Base-by-base conservation (phyloP, 2,113 vertebrate genomes). In the Protomyctophum bolini region DNA sequence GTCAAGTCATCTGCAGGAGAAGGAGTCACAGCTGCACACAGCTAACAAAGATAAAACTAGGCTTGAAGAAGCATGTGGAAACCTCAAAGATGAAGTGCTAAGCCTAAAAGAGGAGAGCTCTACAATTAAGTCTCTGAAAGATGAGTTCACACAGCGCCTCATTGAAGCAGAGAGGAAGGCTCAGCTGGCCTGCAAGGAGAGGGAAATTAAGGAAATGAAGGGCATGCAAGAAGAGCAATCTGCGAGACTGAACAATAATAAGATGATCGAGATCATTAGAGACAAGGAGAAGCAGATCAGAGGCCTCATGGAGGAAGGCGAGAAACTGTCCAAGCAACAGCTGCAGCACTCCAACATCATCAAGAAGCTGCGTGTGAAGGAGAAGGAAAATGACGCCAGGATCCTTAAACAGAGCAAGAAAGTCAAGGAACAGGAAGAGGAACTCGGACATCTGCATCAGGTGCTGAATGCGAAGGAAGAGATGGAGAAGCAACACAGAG, bases 261-360 rank as follows among this genome's bases (percentile, higher is more conserved):
- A 98, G 88, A 98, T 96, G 8, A 79, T 96, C 58, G 97, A 99
- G 76, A 83, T 99, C 67, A 92, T 99, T 88, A 95, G 90, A 88
- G 97, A 99, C 75, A 99, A 98, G 83, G 97, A 99, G 76, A 97
- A 99, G 51, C 98, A 99, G 91, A 98, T 99, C 84, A 91, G 85
- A 92, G 98, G 96, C n/a, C 91, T 99, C 76, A 90, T 99, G 88
- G 97, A 99, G 76, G 97, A 99, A 99, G 97, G 98, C 60, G 98
- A 99, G 89, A 99, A 99, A 76, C 92, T 99, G 85, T 99, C 98
- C 62, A 99, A 98, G 85, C 97, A 98, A 83, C 98, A 99, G 80
- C 89, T 99, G 47, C 96, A 98, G 71, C 98, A 97, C 86, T 97
- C 95, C 77, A 99, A 95, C 88, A 96, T 97, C 77, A 99, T 99